A percentile compares a stretch with the other conserved stretches of the same genome.
phyloP scores from a whole-genome alignment of 2,797 vertebrate genomes.

The Astyanax mexicanus region DNA sequence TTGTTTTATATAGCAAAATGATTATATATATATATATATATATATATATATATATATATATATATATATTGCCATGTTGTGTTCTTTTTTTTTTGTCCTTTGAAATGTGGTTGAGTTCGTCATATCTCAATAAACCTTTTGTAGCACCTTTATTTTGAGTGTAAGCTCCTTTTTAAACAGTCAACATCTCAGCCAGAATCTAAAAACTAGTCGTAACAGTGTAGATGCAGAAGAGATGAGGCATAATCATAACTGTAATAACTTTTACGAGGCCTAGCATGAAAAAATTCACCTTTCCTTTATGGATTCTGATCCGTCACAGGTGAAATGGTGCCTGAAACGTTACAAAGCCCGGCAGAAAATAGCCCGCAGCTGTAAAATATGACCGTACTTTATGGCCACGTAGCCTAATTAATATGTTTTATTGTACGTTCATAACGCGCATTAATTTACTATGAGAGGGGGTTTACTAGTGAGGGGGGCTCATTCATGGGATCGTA shows the following conservation, averaged over 20 bases:
- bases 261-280: background rate
- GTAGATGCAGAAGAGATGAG: background rate
- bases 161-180: no score
- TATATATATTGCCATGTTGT: no score
- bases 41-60: no score
- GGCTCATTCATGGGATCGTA: constrained; percentile 34
- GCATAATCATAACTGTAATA: background rate
- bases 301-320: constrained; percentile 7
- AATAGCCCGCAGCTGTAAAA: constrained; percentile 27
- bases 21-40: no score
- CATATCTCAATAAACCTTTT: no score
- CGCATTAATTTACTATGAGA: constrained; percentile 35
- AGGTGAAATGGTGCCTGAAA: constrained; percentile 25
- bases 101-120: no score
- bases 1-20: no score
- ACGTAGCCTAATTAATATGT: constrained; percentile 43
- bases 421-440: constrained; percentile 46
- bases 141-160: no score
- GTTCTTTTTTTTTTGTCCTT: no score
- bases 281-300: constrained; percentile 5
- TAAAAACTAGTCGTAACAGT: background rate
- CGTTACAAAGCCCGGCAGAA: background rate
- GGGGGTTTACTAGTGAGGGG: constrained; percentile 35
- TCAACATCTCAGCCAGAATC: background rate
- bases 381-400: constrained; percentile 29